A percentile compares a stretch with the other conserved stretches of the same genome.
These are phyloP conservation scores for Augochlora pura DNA, from an alignment of 1,140 invertebrate species.

Conservation along the genomic window DNA sequence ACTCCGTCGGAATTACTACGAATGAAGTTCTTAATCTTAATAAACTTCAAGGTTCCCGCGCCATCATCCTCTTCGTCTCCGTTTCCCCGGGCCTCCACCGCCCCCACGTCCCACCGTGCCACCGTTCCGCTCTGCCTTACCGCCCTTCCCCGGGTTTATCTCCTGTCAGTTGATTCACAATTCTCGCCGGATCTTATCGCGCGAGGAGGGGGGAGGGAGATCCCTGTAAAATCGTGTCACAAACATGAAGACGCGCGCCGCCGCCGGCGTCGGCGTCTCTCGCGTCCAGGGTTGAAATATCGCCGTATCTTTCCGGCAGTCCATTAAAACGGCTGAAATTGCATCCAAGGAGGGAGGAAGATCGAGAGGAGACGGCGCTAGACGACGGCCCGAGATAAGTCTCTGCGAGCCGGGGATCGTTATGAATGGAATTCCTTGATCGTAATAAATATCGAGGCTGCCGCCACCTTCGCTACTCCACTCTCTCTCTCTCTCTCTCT, in stretches of 20 bases:
- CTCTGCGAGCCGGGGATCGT: constrained; percentile 14
- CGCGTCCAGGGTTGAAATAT: constrained; percentile 52
- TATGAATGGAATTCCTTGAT: constrained; percentile 36
- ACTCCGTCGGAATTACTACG: constrained; percentile 65
- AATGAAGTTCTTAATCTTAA: constrained; percentile 78
- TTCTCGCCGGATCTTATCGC: constrained; percentile 48
- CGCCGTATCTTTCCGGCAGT: constrained; percentile 39
- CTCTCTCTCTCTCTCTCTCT: no score
- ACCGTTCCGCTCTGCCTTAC: neutral
- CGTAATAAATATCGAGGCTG: constrained; percentile 44
- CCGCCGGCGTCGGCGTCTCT: constrained; percentile 33
- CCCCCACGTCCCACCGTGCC: neutral
- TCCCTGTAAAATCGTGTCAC: constrained; percentile 46
- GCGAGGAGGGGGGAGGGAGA: no score
- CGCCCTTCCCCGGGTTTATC: constrained; percentile 49
- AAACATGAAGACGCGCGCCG: constrained; percentile 42
- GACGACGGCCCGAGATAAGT: neutral
- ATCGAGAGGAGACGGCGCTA: neutral
- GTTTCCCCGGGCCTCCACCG: neutral
- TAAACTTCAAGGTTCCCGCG: constrained; percentile 70
- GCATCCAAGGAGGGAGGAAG: neutral
- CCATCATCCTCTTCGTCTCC: constrained; percentile 39
- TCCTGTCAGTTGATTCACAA: constrained; percentile 59
- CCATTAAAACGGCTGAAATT: constrained; percentile 41
- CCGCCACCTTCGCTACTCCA: no score